These are phyloP conservation scores for zebrafish (Danio rerio) DNA, from an alignment of 2,113 vertebrate genomes.

Conservation along the genomic window DNA sequence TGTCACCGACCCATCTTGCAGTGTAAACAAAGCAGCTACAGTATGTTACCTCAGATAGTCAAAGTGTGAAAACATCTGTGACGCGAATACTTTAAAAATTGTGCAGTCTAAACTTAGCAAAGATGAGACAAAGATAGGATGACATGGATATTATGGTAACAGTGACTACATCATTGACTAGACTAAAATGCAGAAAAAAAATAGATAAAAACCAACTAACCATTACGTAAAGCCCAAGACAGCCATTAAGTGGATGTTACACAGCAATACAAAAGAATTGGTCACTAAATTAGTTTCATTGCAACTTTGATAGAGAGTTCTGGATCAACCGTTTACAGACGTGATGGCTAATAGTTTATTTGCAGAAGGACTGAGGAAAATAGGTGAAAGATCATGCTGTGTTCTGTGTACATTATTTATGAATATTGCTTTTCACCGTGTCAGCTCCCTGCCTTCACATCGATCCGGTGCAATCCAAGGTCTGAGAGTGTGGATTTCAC, in stretches of 20 bases:
- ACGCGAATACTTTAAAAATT: no score
- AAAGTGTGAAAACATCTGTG: no score
- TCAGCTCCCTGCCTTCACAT: constrained; percentile 82
- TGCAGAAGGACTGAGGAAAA: constrained; percentile 61
- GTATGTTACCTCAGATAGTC: no score
- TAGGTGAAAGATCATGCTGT: constrained; percentile 60
- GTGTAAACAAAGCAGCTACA: no score
- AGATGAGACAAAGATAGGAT: no score
- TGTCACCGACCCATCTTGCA: no score
- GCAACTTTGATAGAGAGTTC: background rate
- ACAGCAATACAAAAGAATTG: background rate
- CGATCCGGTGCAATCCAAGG: constrained; percentile 76
- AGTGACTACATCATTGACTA: no score
- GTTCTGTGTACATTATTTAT: constrained; percentile 84
- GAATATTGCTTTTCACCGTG: constrained; percentile 81
- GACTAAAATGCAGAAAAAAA: no score
- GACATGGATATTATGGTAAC: no score
- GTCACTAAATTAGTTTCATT: background rate
- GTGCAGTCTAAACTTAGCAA: no score
- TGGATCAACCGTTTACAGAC: background rate
- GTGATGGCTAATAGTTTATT: constrained; percentile 31
- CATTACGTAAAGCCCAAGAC: no score
- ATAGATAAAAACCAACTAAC: no score
- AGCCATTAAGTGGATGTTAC: background rate
- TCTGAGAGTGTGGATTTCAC: constrained; percentile 51